Percentiles rank a stretch among this genome's conserved stretches.
These are phyloP conservation scores for Nymphalis c-album DNA, from an alignment of 2,888 invertebrate species.

Conservation along the genomic window DNA sequence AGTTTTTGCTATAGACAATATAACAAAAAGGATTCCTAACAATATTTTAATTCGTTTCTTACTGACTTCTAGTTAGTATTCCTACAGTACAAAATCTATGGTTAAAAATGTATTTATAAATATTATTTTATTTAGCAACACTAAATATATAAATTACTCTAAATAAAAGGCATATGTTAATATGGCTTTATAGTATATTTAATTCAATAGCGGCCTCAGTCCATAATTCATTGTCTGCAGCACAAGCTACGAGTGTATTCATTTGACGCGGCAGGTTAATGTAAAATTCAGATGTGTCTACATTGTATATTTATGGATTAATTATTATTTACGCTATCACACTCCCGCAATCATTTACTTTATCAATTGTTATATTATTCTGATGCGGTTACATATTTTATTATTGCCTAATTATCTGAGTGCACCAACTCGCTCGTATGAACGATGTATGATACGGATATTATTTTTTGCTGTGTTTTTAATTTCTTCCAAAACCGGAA, in stretches of 20 bases:
- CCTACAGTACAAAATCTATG: no score
- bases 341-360: slow-evolving; percentile 43
- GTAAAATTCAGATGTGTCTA: slow-evolving; percentile 45
- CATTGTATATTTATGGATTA: slow-evolving; percentile 45
- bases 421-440: neutral
- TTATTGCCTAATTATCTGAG: slow-evolving; percentile 4
- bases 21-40: no score
- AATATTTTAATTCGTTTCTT: no score
- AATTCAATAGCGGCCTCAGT: slow-evolving; percentile 36
- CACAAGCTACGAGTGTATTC: slow-evolving; percentile 36
- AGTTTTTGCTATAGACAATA: no score
- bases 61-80: no score
- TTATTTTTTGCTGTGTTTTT: neutral
- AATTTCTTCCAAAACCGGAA: no score
- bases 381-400: slow-evolving; percentile 13
- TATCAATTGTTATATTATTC: slow-evolving; percentile 28
- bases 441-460: neutral
- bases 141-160: neutral
- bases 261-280: slow-evolving; percentile 42
- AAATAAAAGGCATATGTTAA: neutral
- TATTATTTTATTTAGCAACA: neutral
- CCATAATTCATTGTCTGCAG: slow-evolving; percentile 38
- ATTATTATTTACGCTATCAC: slow-evolving; percentile 46
- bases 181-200: slow-evolving; percentile 23
- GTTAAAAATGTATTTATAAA: neutral